Percentiles rank a stretch among this genome's conserved stretches.
These are phyloP conservation scores for Megaleporinus macrocephalus DNA, from an alignment of 2,113 vertebrate genomes.

Conservation along the genomic window DNA sequence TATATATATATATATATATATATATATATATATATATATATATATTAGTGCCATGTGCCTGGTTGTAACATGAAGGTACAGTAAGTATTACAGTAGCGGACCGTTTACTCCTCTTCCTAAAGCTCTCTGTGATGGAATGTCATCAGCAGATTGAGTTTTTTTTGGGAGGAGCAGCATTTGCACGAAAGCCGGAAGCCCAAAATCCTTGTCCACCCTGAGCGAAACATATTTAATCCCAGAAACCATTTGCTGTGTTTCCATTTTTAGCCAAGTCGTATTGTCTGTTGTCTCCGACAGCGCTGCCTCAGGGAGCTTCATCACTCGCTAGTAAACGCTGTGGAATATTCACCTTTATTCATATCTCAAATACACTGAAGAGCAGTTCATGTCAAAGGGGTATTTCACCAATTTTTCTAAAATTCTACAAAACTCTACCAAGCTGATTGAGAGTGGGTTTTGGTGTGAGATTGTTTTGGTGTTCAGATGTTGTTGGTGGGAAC, in stretches of 20 bases:
- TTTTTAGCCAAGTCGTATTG: conserved; percentile 25
- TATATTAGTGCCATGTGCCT: background rate
- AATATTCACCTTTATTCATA: too few relatives aligned
- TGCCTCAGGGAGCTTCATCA: conserved; percentile 6
- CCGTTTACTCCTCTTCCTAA: background rate
- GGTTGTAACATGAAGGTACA: background rate
- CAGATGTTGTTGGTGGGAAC: too few relatives aligned
- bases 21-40: too few relatives aligned
- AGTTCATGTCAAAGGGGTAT: too few relatives aligned
- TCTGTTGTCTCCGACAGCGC: background rate
- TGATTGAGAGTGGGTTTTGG: too few relatives aligned
- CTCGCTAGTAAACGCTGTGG: background rate
- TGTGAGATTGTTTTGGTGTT: too few relatives aligned
- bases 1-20: too few relatives aligned
- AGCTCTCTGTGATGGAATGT: background rate
- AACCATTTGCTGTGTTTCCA: conserved; percentile 34
- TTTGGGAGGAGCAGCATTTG: conserved; percentile 8
- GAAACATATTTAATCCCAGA: conserved; percentile 44
- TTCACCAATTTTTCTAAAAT: too few relatives aligned
- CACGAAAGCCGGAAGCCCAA: conserved; percentile 31
- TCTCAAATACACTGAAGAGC: too few relatives aligned
- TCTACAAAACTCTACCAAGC: too few relatives aligned
- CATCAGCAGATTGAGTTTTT: conserved; percentile 9
- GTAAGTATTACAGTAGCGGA: background rate
- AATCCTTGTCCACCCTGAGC: conserved; percentile 38